Evolutionary conservation across 2,797 vertebrate genomes (phyloP), one percentile per base, ranked within the genome.

Genomic region (Pelobates cultripes): DNA sequence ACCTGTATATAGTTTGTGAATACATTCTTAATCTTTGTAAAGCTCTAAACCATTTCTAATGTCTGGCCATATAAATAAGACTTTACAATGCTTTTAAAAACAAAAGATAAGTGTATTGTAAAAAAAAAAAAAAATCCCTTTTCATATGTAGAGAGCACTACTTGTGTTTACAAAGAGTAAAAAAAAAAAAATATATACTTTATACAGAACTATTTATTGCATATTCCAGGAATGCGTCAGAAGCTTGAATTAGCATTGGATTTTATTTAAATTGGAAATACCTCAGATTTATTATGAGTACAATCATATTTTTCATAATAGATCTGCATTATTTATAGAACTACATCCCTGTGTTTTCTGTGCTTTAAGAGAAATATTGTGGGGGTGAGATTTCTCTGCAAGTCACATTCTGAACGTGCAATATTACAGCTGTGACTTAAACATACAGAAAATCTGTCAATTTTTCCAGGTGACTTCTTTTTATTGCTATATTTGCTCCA

Each of bases 251-350:
- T 93, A 91, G 88, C 87, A 90, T 87, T 90, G 86, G 10, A 90
- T 92, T 91, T 94, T 91, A 93, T 92, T 91, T 94, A 95, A 94
- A 93, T 89, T 87, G 93, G 89, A 93, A 89, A 95, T 95, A 93
- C 95, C 92, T 95, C 91, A 91, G 90, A 92, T 94, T 94, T 91
- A 92, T 94, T 92, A 92, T 92, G 93, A 93, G 91, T 94, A 94
- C 88, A 92, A 90, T 92, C 87, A 86, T 93, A 88, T 93, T 95
- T 94, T 87, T 87, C 90, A 91, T 92, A 91, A 92, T 91, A 91
- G 91, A 89, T 92, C 90, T 92, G 90, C 89, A 90, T 91, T 92
- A 90, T 91, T 92, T 91, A 92, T 92, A 91, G 90, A 91, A 91
- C 91, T 91, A 87, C 47, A 51, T 51, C 10, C 47, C 2, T 6